Conservation (phyloP, 2,888 invertebrate species). For the Exocentrus adspersus region DNA sequence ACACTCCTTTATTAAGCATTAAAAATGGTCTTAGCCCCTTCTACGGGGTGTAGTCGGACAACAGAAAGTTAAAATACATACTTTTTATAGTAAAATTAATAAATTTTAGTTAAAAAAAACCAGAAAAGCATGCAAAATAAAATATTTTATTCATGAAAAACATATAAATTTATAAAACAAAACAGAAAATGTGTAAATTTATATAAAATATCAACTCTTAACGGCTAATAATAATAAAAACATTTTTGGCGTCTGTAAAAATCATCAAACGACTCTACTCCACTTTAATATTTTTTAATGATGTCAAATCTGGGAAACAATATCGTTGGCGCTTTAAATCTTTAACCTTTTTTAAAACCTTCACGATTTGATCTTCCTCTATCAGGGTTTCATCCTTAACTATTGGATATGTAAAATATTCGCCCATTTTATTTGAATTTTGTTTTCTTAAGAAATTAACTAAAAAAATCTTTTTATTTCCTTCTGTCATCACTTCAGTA, state of each 20-base stretch:
- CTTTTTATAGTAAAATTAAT: not conserved
- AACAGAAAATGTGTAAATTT: no score
- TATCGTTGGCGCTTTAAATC: not conserved
- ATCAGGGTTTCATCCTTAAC: not conserved
- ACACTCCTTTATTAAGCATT: not conserved
- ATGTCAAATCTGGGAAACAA: not conserved
- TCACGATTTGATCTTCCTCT: not conserved
- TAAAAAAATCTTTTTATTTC: not conserved
- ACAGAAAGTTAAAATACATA: not conserved
- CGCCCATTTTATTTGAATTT: constrained; percentile 7
- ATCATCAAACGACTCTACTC: not conserved
- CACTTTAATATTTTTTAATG: no score
- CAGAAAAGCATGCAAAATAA: no score
- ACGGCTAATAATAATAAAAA: not conserved
- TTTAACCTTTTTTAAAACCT: not conserved
- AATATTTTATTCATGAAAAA: no score
- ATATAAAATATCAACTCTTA: no score
- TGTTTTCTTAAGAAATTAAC: constrained; percentile 8
- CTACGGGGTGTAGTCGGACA: not conserved
- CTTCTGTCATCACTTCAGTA: not conserved
- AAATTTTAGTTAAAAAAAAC: no score
- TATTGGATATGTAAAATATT: constrained; percentile 10
- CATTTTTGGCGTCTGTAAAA: not conserved
- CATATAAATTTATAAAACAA: no score
- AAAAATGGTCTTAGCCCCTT: not conserved